Evolutionary conservation across 2,888 invertebrate genomes (phyloP), one percentile per base, ranked within the genome.

Genomic region (Lasioglossum malachurum): DNA sequence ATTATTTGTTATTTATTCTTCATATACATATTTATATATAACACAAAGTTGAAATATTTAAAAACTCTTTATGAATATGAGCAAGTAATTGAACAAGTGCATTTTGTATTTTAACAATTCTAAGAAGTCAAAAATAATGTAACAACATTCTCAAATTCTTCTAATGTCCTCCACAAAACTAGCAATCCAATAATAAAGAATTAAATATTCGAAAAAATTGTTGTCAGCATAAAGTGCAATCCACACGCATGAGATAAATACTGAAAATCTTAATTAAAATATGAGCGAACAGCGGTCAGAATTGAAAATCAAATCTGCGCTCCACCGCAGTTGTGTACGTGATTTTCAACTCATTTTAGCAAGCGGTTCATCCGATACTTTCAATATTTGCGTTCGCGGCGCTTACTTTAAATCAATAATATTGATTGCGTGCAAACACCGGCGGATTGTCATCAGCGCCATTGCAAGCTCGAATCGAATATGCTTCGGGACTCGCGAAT

Each of bases 371-470:
- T 44, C 38, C 77, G 75, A 86, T 71, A 75, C 78, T 86, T 81
- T 74, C 80, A 83, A 88, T 88, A 87, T 89, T 87, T 89, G n/a
- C 79, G 5, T 49, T 49, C 23, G 60, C 49, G 64, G 73, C 53
- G 71, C 31, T n/a, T 38, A 14, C 41, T 80, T 71, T 57, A 64
- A 89, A 84, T 89, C 83, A 76, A 84, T 80, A 82, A 57, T 78
- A 75, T 81, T 78, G 87, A 88, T 88, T 82, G 89, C 35, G 23
- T 49, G 78, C 38, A 82, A 84, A 87, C 75, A 83, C n/a, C n/a
- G 12, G 73, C 31, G 35, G 38, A 12, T 35, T n/a, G 71, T 77
- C 80, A 82, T 83, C 72, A 69, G 64, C 67, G 10, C 46, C 38
- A 3, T 73, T 31, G 12, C 41, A 16, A 35, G 64, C 31, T 44